Conservation (phyloP, 2,797 vertebrate genomes). For the Harpagifer antarcticus region DNA sequence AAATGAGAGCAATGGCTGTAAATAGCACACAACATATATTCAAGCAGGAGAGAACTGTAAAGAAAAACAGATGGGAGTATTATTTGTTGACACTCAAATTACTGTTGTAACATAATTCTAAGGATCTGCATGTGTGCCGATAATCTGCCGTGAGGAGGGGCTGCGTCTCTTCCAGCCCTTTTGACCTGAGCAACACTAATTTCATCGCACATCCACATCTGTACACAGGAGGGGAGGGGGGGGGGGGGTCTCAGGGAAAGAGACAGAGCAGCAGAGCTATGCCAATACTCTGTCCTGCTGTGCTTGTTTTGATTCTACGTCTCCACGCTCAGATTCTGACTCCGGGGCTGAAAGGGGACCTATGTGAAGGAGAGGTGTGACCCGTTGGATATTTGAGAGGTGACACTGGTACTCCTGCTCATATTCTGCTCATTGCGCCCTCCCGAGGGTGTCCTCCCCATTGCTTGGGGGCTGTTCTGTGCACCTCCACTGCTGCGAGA, state of each 20-base stretch:
- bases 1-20: slow-evolving; percentile 81
- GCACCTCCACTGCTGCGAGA: slow-evolving; percentile 90
- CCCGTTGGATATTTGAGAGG: slow-evolving; percentile 99
- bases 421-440: slow-evolving; percentile 96
- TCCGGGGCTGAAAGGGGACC: slow-evolving; percentile 59
- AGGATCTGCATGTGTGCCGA: slow-evolving; percentile 77
- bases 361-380: slow-evolving; percentile 99
- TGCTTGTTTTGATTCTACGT: slow-evolving; percentile 38
- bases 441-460: slow-evolving; percentile 97
- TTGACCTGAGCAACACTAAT: slow-evolving; percentile 86
- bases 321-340: slow-evolving; percentile 41
- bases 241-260: slow-evolving; percentile 28
- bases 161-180: slow-evolving; percentile 71
- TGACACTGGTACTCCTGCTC: slow-evolving; percentile 99
- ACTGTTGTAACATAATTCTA: slow-evolving; percentile 70
- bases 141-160: slow-evolving; percentile 76
- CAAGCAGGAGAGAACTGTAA: slow-evolving; percentile 57
- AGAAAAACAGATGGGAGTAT: slow-evolving; percentile 63
- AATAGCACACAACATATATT: slow-evolving; percentile 64
- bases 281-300: slow-evolving; percentile 54
- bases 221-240: slow-evolving; percentile 62
- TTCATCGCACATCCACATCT: slow-evolving; percentile 78
- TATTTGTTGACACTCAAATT: slow-evolving; percentile 68
- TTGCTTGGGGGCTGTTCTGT: slow-evolving; percentile 97
- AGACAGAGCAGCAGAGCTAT: slow-evolving; percentile 50